Percentiles rank a stretch among this genome's conserved stretches.
Conservation (phyloP, 2,113 vertebrate genomes). For the Amblyornis subalaris region DNA sequence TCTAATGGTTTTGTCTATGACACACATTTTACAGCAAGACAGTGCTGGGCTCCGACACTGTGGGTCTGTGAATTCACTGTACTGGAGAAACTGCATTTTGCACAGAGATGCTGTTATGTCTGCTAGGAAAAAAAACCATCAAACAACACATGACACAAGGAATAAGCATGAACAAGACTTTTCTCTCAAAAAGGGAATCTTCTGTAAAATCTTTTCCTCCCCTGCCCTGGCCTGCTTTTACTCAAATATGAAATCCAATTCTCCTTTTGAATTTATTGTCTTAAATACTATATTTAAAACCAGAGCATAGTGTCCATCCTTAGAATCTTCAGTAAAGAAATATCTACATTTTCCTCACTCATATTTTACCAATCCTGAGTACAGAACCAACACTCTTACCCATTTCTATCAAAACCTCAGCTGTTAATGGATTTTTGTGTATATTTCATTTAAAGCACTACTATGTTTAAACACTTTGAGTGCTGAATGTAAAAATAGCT, state of each 20-base stretch:
- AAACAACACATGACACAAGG: not conserved
- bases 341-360: not conserved
- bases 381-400: not conserved
- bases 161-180: not conserved
- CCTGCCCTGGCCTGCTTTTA: not conserved
- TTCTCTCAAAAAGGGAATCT: not conserved
- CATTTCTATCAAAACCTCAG: conserved; percentile 11
- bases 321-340: not conserved
- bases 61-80: not conserved
- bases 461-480: conserved; percentile 39
- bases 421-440: conserved; percentile 55
- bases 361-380: not conserved
- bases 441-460: conserved; percentile 48
- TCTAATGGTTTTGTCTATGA: not conserved
- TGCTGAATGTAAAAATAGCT: conserved; percentile 52
- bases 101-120: not conserved
- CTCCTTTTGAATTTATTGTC: not conserved
- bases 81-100: not conserved
- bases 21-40: not conserved
- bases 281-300: not conserved
- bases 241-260: not conserved
- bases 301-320: not conserved
- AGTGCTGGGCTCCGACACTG: not conserved
- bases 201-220: not conserved
- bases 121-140: not conserved